These are phyloP conservation scores for Drosophila sproati DNA, from an alignment of 1,140 invertebrate species.

Conservation along the genomic window DNA sequence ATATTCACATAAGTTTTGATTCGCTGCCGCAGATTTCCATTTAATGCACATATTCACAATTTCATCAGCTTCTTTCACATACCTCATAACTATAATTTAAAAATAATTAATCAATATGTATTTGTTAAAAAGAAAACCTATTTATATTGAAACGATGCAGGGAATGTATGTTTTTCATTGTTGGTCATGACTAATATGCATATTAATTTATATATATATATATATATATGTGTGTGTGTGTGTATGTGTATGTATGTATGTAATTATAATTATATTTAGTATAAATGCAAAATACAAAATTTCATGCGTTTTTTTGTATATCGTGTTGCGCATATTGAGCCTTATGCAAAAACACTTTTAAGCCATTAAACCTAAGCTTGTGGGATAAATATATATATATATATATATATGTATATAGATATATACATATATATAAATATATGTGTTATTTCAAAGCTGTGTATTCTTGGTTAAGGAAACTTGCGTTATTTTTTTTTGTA, in stretches of 20 bases:
- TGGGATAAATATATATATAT: slow-evolving; percentile 6
- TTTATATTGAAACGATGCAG: slow-evolving; percentile 9
- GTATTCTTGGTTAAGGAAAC: slow-evolving; percentile 46
- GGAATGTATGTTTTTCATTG: slow-evolving; percentile 33
- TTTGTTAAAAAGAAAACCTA: slow-evolving; percentile 23
- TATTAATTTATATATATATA: slow-evolving; percentile 31
- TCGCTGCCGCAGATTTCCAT: slow-evolving; percentile 29
- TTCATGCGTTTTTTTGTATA: slow-evolving; percentile 27
- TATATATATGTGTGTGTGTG: background rate
- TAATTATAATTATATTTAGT: slow-evolving; percentile 50
- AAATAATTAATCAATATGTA: slow-evolving; percentile 22
- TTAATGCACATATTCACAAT: slow-evolving; percentile 18
- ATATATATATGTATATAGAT: slow-evolving; percentile 5
- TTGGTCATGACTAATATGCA: slow-evolving; percentile 31
- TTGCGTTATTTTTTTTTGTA: slow-evolving; percentile 29
- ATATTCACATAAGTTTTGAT: slow-evolving; percentile 22
- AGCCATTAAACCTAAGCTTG: slow-evolving; percentile 29
- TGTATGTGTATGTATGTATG: slow-evolving; percentile 1
- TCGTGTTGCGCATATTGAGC: slow-evolving; percentile 23
- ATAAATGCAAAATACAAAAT: slow-evolving; percentile 54
- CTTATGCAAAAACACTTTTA: slow-evolving; percentile 25
- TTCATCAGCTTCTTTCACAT: slow-evolving; percentile 6
- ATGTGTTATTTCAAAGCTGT: slow-evolving; percentile 20
- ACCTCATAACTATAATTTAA: slow-evolving; percentile 21
- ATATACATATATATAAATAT: slow-evolving; percentile 21